Conservation (phyloP, 2,797 vertebrate genomes). For the Falco naumanni region DNA sequence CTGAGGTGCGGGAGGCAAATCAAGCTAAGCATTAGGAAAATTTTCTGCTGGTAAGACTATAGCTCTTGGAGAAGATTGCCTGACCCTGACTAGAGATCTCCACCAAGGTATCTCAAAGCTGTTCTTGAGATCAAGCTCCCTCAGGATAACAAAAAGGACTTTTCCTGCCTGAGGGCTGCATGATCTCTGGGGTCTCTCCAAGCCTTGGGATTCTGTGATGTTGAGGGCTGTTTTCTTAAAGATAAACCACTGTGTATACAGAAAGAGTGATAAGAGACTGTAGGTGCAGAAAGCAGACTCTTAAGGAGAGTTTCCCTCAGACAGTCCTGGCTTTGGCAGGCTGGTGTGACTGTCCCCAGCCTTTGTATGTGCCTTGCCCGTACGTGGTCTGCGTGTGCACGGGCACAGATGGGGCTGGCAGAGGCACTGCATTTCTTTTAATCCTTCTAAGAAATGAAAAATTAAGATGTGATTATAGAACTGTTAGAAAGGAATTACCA, state of each 20-base stretch:
- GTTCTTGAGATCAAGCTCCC: background rate
- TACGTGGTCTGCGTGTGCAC: background rate
- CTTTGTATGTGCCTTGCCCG: background rate
- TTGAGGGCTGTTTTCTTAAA: background rate
- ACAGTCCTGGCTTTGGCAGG: background rate
- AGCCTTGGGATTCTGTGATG: background rate
- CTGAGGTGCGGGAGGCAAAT: background rate
- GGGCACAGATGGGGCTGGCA: constrained; percentile 37
- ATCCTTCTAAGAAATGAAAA: constrained; percentile 57
- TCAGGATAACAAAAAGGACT: background rate
- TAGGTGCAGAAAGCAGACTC: background rate
- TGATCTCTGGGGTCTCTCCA: background rate
- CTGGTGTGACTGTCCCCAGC: background rate
- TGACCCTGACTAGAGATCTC: background rate
- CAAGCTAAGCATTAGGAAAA: background rate
- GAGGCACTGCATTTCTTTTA: constrained; percentile 6
- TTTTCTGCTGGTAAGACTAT: background rate
- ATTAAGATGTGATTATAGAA: constrained; percentile 61
- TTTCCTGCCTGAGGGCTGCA: background rate
- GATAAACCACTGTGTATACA: background rate
- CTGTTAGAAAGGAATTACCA: constrained; percentile 44
- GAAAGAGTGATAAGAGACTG: background rate
- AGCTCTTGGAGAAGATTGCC: background rate
- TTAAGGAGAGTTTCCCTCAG: background rate
- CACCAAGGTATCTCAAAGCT: background rate